Evolutionary conservation across 2,797 vertebrate genomes (phyloP).

Genomic region (Oceanodroma leucorhoa): DNA sequence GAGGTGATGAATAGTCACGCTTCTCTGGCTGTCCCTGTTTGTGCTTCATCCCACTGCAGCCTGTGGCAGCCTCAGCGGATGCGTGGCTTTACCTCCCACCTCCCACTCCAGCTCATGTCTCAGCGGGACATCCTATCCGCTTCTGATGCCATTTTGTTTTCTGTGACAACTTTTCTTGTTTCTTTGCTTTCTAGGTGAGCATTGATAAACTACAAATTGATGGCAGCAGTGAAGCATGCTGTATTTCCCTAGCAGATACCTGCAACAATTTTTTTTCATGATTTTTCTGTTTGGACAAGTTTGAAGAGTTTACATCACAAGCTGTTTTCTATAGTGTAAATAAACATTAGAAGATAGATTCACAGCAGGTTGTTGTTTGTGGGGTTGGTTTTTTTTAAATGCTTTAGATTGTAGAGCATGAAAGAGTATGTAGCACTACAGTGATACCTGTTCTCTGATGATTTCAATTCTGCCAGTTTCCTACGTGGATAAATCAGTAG

Average conservation of each 20-base stretch:
- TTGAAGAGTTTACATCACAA: not conserved
- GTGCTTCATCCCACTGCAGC: not conserved
- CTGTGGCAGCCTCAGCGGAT: not conserved
- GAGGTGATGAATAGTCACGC: not conserved
- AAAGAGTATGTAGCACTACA: not conserved
- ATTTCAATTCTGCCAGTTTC: not conserved
- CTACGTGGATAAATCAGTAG: not conserved
- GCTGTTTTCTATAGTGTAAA: not conserved
- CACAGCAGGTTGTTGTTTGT: not conserved
- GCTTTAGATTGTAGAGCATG: not conserved
- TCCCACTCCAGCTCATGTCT: accelerated
- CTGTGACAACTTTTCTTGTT: not conserved
- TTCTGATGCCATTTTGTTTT: not conserved
- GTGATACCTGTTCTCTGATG: not conserved
- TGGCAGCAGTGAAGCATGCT: not conserved
- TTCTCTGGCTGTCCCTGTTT: not conserved
- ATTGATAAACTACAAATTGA: not conserved
- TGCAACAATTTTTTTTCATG: not conserved
- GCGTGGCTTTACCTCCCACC: not conserved
- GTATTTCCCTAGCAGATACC: not conserved
- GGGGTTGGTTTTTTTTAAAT: accelerated
- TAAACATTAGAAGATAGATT: not conserved
- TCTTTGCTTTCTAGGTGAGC: not conserved
- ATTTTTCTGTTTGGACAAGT: not conserved
- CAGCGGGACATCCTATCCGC: not conserved